A percentile compares a stretch with the other conserved stretches of the same genome.
Conservation (phyloP, 2,113 vertebrate genomes). For the Girardinichthys multiradiatus region DNA sequence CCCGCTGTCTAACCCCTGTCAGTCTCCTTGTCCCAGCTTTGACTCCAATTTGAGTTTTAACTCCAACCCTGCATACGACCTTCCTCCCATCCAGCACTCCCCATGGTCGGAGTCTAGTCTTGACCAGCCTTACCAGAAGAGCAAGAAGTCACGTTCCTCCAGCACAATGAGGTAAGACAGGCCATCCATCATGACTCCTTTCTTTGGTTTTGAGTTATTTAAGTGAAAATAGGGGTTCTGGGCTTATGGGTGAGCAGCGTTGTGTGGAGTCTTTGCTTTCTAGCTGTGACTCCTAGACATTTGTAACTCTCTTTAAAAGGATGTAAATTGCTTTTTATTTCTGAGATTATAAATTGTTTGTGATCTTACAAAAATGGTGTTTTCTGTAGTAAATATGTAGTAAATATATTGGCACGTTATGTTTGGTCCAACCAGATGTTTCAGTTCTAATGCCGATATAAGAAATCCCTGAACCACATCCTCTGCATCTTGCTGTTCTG, state of each 20-base stretch:
- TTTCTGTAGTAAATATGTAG: background rate
- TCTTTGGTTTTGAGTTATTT: conserved; percentile 25
- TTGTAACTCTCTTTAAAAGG: background rate
- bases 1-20: conserved; percentile 38
- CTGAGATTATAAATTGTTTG: background rate
- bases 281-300: background rate
- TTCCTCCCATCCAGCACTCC: conserved; percentile 86
- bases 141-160: conserved; percentile 75
- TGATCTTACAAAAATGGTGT: background rate
- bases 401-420: background rate
- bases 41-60: conserved; percentile 42
- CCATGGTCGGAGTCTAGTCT: conserved; percentile 90
- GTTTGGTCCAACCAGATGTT: background rate
- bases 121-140: conserved; percentile 88
- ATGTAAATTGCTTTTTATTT: background rate
- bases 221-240: conserved; percentile 1
- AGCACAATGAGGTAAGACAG: conserved; percentile 78
- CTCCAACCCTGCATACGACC: conserved; percentile 68
- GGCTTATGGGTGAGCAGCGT: background rate
- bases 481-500: background rate
- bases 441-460: background rate
- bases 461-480: background rate
- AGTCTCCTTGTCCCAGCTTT: conserved; percentile 44
- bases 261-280: conserved; percentile 1
- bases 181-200: conserved; percentile 17